phyloP scores from a whole-genome alignment of 2,797 vertebrate genomes.

The Scleropages formosus region DNA sequence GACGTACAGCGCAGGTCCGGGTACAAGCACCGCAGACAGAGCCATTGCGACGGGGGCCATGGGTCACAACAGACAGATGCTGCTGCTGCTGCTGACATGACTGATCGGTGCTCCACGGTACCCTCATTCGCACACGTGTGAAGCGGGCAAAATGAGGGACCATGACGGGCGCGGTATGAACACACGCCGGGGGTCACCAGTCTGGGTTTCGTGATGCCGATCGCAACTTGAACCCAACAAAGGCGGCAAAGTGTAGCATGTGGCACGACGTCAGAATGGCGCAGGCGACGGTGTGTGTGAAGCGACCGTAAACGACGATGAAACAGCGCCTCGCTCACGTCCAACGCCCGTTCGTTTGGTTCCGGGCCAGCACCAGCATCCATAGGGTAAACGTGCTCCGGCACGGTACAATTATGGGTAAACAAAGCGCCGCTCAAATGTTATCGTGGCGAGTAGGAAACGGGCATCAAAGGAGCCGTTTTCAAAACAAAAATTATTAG shows the following conservation, averaged over 20 bases:
- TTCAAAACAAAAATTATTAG: neutral
- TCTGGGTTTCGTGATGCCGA: neutral
- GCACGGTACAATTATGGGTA: slow-evolving; percentile 24
- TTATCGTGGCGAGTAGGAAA: neutral
- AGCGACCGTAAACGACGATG: too few relatives aligned
- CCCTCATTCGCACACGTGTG: slow-evolving; percentile 10
- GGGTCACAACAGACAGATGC: too few relatives aligned
- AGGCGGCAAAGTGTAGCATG: neutral
- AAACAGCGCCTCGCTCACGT: neutral
- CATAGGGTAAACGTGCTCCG: slow-evolving; percentile 11
- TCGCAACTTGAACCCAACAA: neutral
- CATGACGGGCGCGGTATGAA: slow-evolving; percentile 21
- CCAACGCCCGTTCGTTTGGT: neutral
- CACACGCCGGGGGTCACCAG: neutral
- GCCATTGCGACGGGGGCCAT: too few relatives aligned
- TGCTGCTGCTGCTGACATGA: neutral
- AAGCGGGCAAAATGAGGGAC: neutral
- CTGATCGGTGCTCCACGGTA: neutral
- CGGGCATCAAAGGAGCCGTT: neutral
- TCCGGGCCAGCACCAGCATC: neutral
- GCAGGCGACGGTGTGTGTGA: too few relatives aligned
- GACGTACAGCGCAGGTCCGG: too few relatives aligned
- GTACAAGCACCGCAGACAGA: too few relatives aligned
- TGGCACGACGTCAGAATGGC: neutral
- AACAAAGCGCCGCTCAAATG: slow-evolving; percentile 3